Conservation (phyloP, 2,888 invertebrate species). For the Caprella mutica region DNA sequence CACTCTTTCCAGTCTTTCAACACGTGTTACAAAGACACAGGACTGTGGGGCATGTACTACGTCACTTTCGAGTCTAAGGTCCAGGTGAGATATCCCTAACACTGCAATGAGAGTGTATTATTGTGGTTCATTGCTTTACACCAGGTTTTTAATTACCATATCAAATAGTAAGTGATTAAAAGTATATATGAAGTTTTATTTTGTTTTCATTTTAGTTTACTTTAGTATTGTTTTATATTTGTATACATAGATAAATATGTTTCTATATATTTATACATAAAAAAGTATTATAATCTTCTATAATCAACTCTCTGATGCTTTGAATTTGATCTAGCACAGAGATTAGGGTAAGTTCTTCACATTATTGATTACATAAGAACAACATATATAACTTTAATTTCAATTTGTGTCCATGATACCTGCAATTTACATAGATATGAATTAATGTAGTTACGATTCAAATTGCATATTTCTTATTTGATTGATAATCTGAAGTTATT, state of each 20-base stretch:
- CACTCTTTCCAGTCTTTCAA: slow-evolving; percentile 98
- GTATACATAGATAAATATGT: slow-evolving; percentile 15
- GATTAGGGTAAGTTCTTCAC: background rate
- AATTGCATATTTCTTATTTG: background rate
- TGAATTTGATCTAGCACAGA: background rate
- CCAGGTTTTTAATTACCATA: background rate
- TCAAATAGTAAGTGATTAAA: background rate
- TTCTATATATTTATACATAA: slow-evolving; percentile 8
- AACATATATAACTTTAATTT: too few species aligned
- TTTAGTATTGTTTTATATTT: background rate
- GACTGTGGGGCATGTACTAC: slow-evolving; percentile 92
- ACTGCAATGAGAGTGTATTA: too few species aligned
- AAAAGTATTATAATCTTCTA: background rate
- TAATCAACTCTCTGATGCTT: background rate
- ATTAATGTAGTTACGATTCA: slow-evolving; percentile 2
- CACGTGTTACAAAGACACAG: slow-evolving; percentile 98
- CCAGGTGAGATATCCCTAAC: slow-evolving; percentile 42
- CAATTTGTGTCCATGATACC: background rate
- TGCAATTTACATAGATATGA: slow-evolving; percentile 35
- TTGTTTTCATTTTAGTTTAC: background rate
- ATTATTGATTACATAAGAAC: background rate
- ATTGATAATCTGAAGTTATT: background rate
- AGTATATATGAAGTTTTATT: background rate
- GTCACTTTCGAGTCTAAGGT: slow-evolving; percentile 58
- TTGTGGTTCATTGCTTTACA: background rate